phyloP scores from a whole-genome alignment of 2,797 vertebrate species.

The Muscicapa comitata region DNA sequence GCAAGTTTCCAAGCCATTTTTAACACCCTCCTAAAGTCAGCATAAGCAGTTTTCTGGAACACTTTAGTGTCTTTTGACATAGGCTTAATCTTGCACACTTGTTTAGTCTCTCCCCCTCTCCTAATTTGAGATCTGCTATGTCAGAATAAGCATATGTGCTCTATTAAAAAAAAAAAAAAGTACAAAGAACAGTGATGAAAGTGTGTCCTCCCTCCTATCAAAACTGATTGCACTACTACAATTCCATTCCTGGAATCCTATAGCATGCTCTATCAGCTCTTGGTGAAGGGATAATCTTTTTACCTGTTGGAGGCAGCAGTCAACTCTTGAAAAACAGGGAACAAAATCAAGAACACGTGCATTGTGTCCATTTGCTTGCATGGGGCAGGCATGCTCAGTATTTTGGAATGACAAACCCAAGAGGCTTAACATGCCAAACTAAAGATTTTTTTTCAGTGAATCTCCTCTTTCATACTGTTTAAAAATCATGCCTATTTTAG shows the following conservation, averaged over 20 bases:
- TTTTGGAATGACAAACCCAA: not conserved
- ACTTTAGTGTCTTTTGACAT: not conserved
- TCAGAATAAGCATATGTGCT: not conserved
- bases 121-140: not conserved
- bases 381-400: not conserved
- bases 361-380: not conserved
- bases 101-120: not conserved
- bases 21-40: not conserved
- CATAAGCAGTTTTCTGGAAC: not conserved
- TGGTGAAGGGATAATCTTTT: not conserved
- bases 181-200: not conserved
- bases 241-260: constrained; percentile 14
- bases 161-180: not conserved
- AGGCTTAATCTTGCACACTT: not conserved
- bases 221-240: not conserved
- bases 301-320: constrained; percentile 55
- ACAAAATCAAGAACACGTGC: not conserved
- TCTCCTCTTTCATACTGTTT: not conserved
- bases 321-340: not conserved
- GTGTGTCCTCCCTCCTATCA: not conserved
- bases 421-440: constrained; percentile 20
- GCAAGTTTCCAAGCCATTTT: not conserved
- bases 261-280: not conserved
- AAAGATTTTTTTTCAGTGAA: not conserved
- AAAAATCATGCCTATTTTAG: constrained; percentile 6